Conservation (phyloP, 2,113 vertebrate species). For the Cottus gobio region DNA sequence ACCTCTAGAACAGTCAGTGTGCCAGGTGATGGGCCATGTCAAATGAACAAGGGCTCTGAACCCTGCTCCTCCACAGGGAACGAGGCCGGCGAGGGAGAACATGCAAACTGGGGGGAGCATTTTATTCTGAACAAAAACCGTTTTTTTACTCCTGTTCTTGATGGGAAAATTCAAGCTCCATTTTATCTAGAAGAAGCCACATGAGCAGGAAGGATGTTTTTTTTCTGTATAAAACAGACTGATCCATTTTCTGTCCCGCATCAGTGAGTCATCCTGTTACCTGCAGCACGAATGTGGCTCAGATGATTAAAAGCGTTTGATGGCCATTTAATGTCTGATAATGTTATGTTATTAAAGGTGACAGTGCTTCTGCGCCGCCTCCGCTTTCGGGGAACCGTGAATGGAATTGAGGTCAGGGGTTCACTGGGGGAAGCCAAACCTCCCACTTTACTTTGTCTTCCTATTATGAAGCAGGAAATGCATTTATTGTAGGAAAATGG, state of each 20-base stretch:
- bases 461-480: conserved; percentile 19
- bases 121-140: not conserved
- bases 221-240: not conserved
- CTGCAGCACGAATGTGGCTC: conserved; percentile 36
- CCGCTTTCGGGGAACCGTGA: conserved; percentile 49
- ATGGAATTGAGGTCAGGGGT: conserved; percentile 60
- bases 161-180: not conserved
- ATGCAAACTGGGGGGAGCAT: conserved; percentile 9
- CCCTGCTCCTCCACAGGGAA: conserved; percentile 57
- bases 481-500: conserved; percentile 45
- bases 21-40: conserved; percentile 79
- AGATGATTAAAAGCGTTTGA: conserved; percentile 46
- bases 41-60: conserved; percentile 80
- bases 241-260: not conserved
- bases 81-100: conserved; percentile 14
- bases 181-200: conserved; percentile 6
- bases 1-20: conserved; percentile 76
- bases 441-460: conserved; percentile 43
- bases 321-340: conserved; percentile 65
- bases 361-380: conserved; percentile 32
- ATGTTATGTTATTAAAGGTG: conserved; percentile 68
- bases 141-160: conserved; percentile 3
- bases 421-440: conserved; percentile 37
- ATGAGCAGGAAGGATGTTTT: not conserved
- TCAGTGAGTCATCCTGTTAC: conserved; percentile 24